These are phyloP conservation scores for Rafetus swinhoei DNA, from an alignment of 2,113 vertebrate species.

Conservation along the genomic window DNA sequence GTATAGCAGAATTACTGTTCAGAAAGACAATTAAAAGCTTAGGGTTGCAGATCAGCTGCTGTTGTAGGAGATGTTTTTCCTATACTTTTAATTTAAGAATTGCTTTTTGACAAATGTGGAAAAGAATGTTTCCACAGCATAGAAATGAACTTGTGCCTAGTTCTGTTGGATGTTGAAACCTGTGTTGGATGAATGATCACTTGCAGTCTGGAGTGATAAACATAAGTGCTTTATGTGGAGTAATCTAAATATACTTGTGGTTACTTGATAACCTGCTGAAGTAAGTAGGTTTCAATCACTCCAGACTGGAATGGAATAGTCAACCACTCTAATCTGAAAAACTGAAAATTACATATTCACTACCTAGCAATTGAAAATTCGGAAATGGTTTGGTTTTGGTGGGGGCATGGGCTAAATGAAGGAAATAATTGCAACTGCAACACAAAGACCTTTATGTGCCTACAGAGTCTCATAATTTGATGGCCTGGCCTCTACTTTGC, in stretches of 20 bases:
- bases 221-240: neutral
- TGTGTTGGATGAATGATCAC: neutral
- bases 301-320: neutral
- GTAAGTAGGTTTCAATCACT: neutral
- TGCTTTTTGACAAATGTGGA: neutral
- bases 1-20: neutral
- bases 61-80: neutral
- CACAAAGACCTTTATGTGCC: neutral
- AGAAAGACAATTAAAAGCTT: neutral
- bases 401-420: constrained; percentile 11
- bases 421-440: constrained; percentile 37
- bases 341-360: neutral
- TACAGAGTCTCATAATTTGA: neutral
- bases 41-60: neutral
- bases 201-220: neutral
- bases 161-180: neutral
- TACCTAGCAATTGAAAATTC: neutral
- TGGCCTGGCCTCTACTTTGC: neutral
- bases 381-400: neutral
- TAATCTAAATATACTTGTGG: neutral
- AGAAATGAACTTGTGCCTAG: neutral
- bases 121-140: neutral
- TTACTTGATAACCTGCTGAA: neutral
- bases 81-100: neutral
- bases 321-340: neutral